Base-by-base conservation (phyloP, 1,140 invertebrate species). In the Diabrotica virgifera region DNA sequence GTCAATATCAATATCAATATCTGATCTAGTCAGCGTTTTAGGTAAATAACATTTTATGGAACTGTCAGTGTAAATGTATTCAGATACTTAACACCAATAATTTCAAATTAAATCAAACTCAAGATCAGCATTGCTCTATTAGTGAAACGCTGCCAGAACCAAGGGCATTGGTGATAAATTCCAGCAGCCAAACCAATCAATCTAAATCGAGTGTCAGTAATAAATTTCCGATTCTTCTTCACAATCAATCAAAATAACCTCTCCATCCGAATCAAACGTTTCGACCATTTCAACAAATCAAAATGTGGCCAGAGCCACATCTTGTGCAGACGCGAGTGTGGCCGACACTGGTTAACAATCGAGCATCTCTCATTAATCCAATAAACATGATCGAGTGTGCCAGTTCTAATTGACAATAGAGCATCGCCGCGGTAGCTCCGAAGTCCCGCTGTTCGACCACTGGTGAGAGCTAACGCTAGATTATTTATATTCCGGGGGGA, bases 341-440 rank as follows among this genome's bases (percentile, higher is more conserved):
- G 53, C 46, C 50, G 71, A 72, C 71, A 70, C 46, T 64, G 59
- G 50, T 46, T 65, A 55, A 66, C 64, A 57, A 65, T 65, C 65
- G 59, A 67, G 71, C 64, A 66, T 71, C 67, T 71, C 70, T 73
- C 70, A 71, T 71, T 73, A 73, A 71, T 61, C 64, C 68, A 66
- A 73, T 72, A 73, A 73, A 73, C 66, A 71, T 69, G 67, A 72
- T 72, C 69, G 64, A 66, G 61, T 65, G 62, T 62, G 63, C 58
- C 40, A 63, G 68, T 64, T 63, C 52, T 68, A 68, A 69, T 64
- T 68, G 66, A 67, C 63, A 70, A 68, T 70, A 63, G 66, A 70
- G 36, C 56, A 59, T 36, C 63, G 63, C 63, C 37, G 63, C 69
- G 61, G 63, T 70, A 65, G 62, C 64, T 59, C 24, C 62, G 59